A percentile compares a stretch with the other conserved stretches of the same genome.
These are phyloP conservation scores for Cerastis leucographa DNA, from an alignment of 2,888 invertebrate species.

Conservation along the genomic window DNA sequence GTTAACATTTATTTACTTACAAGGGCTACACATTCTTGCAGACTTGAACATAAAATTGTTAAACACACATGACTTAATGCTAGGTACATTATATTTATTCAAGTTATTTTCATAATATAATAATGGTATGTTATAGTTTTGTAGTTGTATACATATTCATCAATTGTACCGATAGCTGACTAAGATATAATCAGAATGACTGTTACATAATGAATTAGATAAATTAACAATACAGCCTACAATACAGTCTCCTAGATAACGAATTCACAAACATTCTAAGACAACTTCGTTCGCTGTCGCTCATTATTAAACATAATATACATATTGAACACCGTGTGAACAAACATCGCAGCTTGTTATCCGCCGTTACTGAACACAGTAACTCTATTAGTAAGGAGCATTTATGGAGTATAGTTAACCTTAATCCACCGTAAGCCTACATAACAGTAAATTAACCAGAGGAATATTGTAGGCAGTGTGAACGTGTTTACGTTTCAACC, in stretches of 20 bases:
- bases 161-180: background rate
- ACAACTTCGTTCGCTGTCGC: constrained; percentile 28
- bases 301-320: constrained; percentile 46
- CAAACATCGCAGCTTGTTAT: constrained; percentile 59
- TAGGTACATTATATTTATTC: background rate
- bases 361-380: constrained; percentile 60
- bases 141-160: background rate
- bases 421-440: constrained; percentile 78
- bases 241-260: constrained; percentile 25
- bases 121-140: background rate
- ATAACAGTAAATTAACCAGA: constrained; percentile 76
- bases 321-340: constrained; percentile 48
- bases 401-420: constrained; percentile 72
- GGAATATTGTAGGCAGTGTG: constrained; percentile 72
- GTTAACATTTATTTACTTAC: constrained; percentile 46
- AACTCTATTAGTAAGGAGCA: constrained; percentile 65
- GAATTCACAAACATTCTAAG: constrained; percentile 27
- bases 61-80: constrained; percentile 6
- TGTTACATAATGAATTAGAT: constrained; percentile 22
- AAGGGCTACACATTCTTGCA: constrained; percentile 9
- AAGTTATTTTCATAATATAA: background rate
- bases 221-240: constrained; percentile 13
- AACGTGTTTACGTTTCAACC: constrained; percentile 71
- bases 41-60: constrained; percentile 29
- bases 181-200: background rate